phyloP scores from a whole-genome alignment of 2,797 vertebrate species.

The Varecia variegata region DNA sequence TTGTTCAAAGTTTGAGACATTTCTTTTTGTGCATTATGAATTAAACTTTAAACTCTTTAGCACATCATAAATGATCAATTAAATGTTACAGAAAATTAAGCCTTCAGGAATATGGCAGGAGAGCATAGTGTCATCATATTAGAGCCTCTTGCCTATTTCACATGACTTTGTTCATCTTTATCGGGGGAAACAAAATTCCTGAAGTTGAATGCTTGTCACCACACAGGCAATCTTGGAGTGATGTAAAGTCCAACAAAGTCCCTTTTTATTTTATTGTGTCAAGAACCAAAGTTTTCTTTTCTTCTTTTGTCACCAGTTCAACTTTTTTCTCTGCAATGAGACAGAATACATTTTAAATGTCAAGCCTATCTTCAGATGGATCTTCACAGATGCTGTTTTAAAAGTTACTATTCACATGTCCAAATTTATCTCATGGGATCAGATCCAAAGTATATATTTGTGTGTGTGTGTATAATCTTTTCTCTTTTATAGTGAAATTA shows the following conservation, averaged over 20 bases:
- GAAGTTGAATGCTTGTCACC: neutral
- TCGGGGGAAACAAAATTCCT: neutral
- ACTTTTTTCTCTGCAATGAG: neutral
- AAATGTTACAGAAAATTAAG: neutral
- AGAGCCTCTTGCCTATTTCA: neutral
- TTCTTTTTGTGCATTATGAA: neutral
- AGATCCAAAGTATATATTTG: slow-evolving; percentile 40
- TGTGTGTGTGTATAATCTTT: neutral
- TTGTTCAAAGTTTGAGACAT: neutral
- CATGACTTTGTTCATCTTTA: neutral
- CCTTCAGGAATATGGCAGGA: neutral
- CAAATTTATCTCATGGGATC: slow-evolving; percentile 26
- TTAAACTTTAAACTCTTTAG: neutral
- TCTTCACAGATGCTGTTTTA: slow-evolving; percentile 37
- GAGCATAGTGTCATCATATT: neutral
- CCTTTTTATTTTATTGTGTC: neutral
- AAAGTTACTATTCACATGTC: neutral
- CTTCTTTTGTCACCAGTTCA: slow-evolving; percentile 3
- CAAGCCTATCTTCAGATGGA: slow-evolving; percentile 24
- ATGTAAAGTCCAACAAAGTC: neutral
- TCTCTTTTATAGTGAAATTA: neutral
- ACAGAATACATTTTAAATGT: slow-evolving; percentile 40
- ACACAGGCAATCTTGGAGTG: neutral
- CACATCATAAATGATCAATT: neutral
- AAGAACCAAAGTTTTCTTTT: neutral